These are phyloP conservation scores for Bruchidius siliquastri DNA, from an alignment of 2,888 invertebrate genomes.

Conservation along the genomic window DNA sequence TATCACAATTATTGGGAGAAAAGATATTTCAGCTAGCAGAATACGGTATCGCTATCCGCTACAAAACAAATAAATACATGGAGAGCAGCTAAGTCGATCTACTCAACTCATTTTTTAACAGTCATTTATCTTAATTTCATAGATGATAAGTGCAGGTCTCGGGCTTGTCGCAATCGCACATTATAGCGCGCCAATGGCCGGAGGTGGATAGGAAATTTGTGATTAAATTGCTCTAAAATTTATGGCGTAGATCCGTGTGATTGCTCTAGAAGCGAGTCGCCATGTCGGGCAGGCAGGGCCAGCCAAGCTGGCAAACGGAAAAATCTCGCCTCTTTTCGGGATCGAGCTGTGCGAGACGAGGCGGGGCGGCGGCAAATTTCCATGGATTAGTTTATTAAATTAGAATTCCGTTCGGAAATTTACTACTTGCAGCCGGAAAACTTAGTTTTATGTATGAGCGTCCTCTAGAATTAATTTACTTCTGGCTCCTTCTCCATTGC, in stretches of 20 bases:
- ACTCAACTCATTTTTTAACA: no score
- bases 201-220: slow-evolving; percentile 32
- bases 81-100: no score
- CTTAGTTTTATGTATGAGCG: slow-evolving; percentile 4
- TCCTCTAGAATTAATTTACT: neutral
- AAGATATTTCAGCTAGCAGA: no score
- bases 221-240: slow-evolving; percentile 42
- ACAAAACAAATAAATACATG: no score
- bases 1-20: no score
- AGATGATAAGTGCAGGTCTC: no score
- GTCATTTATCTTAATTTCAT: no score
- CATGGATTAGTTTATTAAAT: slow-evolving; percentile 24
- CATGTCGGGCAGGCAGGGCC: neutral
- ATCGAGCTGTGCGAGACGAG: neutral
- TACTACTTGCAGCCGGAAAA: slow-evolving; percentile 14
- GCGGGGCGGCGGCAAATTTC: slow-evolving; percentile 9
- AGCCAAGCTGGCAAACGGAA: slow-evolving; percentile 7
- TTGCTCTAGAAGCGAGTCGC: slow-evolving; percentile 13
- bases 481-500: neutral
- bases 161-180: neutral
- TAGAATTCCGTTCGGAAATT: slow-evolving; percentile 15
- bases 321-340: slow-evolving; percentile 13
- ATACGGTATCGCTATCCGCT: no score
- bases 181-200: slow-evolving; percentile 4
- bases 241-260: slow-evolving; percentile 34